phyloP scores from a whole-genome alignment of 2,888 invertebrate species.

The Alsophila aescularia region DNA sequence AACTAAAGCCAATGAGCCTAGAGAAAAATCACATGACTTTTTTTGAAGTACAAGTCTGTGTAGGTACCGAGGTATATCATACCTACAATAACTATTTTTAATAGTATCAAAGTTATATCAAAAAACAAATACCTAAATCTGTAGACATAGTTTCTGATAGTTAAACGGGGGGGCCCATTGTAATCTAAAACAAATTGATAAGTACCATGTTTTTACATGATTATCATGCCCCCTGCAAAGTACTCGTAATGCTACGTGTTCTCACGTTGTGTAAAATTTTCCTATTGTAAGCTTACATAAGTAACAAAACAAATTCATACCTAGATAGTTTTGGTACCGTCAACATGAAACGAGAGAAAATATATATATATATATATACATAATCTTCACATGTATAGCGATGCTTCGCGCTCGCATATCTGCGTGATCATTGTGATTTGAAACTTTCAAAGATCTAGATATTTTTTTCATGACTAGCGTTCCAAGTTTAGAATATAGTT shows the following conservation, averaged over 20 bases:
- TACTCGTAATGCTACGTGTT: conserved; percentile 1
- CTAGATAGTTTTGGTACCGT: conserved; percentile 8
- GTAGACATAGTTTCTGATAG: conserved; percentile 1
- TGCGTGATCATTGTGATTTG: no score
- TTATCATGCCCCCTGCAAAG: conserved; percentile 25
- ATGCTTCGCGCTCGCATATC: no score
- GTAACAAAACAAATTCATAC: conserved; percentile 12
- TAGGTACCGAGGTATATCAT: no score
- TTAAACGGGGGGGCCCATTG: conserved; percentile 11
- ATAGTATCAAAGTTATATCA: conserved; percentile 1
- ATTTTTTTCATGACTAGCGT: no score
- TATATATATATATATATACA: not conserved
- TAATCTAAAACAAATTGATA: conserved; percentile 8
- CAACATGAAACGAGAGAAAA: not conserved
- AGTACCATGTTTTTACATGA: conserved; percentile 8
- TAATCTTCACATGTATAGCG: no score
- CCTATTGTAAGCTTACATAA: conserved; percentile 16
- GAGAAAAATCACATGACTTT: no score
- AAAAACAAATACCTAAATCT: conserved; percentile 4
- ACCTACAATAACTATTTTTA: conserved; percentile 3
- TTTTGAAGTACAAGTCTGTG: no score
- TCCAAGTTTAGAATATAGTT: no score
- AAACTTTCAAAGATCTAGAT: no score
- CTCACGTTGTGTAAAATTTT: conserved; percentile 19
- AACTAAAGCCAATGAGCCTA: no score